Percentiles rank a stretch among this genome's conserved stretches.
Evolutionary conservation across 2,797 vertebrate species (phyloP).

Genomic region (Mico argentatus): DNA sequence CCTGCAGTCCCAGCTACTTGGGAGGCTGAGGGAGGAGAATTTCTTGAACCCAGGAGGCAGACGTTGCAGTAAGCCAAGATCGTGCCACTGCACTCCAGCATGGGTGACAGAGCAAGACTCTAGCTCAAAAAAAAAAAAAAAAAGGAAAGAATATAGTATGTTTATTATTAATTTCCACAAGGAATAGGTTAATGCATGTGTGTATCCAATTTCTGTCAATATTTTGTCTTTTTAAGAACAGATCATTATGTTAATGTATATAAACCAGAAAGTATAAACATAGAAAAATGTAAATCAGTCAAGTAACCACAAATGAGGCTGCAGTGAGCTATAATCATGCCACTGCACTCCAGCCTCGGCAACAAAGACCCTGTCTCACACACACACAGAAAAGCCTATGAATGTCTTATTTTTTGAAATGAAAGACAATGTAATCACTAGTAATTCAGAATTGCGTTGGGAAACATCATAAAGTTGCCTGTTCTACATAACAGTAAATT

Average conservation of each 20-base stretch:
- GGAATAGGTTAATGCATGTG: neutral
- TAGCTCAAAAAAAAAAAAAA: no score
- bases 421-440: neutral
- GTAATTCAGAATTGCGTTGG: neutral
- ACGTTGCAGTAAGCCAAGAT: no score
- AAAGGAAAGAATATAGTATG: neutral
- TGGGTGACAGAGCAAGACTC: no score
- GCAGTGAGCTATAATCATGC: neutral
- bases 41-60: no score
- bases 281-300: neutral
- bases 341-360: neutral
- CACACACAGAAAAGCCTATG: neutral
- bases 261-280: neutral
- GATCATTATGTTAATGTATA: neutral
- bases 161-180: neutral
- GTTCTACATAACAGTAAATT: neutral
- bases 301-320: neutral
- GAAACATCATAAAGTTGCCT: neutral
- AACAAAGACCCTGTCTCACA: neutral
- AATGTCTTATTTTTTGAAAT: neutral
- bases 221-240: neutral
- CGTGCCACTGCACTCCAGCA: rapidly evolving
- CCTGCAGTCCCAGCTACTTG: no score
- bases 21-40: no score
- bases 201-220: neutral